Evolutionary conservation across 64 coral and sea anemone genomes (phyloP), one percentile per base, ranked within the genome.

Genomic region (Platygyra sinensis): DNA sequence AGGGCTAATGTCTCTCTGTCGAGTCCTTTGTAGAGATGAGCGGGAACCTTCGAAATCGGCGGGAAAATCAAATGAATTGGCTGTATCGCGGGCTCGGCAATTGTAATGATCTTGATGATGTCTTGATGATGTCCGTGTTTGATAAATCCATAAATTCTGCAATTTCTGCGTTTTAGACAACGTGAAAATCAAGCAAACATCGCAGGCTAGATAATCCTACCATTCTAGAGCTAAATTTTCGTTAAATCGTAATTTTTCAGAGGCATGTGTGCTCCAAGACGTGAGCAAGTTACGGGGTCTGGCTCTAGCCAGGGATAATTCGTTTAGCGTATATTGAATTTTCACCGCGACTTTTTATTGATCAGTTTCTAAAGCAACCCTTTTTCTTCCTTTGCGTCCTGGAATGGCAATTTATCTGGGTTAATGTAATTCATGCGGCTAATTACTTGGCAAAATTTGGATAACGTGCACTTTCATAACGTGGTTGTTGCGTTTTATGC

Each of bases 1-100:
- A 46, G 42, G 5, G 7, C 42, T 89, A 49, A 83, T 36, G 33
- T 73, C 25, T 67, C 86, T 75, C 49, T 73, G 57, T 36, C 28
- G 36, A 39, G 33, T 38, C 69, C 25, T 80, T 57, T 15, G 15
- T 50, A 38, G 84, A 84, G 67, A 42, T 38, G 84, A 84, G 75
- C 67, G 82, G 52, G 74, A 74, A 96, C 83, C 67, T 89, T 96
- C 82, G 77, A 94, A 96, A 88, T 83, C 65, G 88, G 91, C 88
- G 91, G 95, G 92, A 94, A 93, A 20, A 28, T 20, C 2, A 30
- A 74, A 73, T 33, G 19, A 17, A 24, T 16, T 57, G 30, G 27
- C 11, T 27, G 24, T 4, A 85, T 85, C 32, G 81, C 81, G 81
- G 81, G 81, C 81, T 85, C 81, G 6, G 29, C 8, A 25, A 81